Base-by-base conservation (phyloP, 35 echinoderm and acorn worm species). In the Chiridota heheva region DNA sequence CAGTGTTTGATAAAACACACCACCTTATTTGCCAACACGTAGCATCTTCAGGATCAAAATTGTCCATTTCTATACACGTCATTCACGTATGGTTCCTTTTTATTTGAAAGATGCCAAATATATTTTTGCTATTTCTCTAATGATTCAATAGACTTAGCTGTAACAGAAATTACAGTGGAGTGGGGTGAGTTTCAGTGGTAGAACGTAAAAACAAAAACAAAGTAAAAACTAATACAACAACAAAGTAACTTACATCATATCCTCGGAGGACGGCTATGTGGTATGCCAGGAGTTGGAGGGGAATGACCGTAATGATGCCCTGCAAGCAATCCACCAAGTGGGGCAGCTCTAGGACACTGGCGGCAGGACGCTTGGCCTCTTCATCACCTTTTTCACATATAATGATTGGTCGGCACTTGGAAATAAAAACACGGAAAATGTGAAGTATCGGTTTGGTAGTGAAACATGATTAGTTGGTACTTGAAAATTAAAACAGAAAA, bases 201-300 rank as follows among this genome's bases (percentile, higher is more conserved):
- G n/a, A n/a, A n/a, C n/a, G n/a, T n/a, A n/a, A n/a, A n/a, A n/a
- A n/a, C n/a, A n/a, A n/a, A n/a, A n/a, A n/a, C n/a, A n/a, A n/a
- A n/a, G n/a, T n/a, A n/a, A n/a, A 8, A 29, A 13, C 8, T 8
- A 6, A 6, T 28, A 13, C 60, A 8, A 28, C 8, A 8, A 28
- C n/a, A 16, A 28, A 8, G 7, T 8, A n/a, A 85, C 95, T 98
- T 72, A 98, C 95, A 88, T 98, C 89, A 82, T 88, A 98, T 80
- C 89, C 95, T 42, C 89, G 46, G 41, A 91, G 80, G 4, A 91
- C 89, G 57, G 95, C 95, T 27, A 89, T 91, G 37, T 98, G 95
- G 80, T 88, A 98, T 70, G 95, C 95, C 29, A 98, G 76, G 1
- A 98, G 84, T 69, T 98, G 95, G 13, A 98, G 80, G 5, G 95